Evolutionary conservation across 2,888 invertebrate genomes (phyloP).

Genomic region (Cyclophora punctaria): DNA sequence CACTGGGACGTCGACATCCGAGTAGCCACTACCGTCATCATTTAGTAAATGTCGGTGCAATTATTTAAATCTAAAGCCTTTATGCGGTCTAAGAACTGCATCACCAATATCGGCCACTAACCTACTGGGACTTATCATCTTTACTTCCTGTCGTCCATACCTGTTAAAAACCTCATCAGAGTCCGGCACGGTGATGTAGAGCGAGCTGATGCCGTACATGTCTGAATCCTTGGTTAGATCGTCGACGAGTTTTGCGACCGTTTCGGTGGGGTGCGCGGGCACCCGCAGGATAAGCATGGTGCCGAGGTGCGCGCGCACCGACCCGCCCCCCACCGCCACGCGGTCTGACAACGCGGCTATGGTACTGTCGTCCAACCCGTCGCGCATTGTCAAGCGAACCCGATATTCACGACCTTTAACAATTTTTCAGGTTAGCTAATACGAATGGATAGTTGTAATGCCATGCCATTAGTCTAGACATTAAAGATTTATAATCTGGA

Average conservation of each 20-base stretch:
- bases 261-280: conserved; percentile 42
- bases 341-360: too few relatives aligned
- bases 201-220: conserved; percentile 40
- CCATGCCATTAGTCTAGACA: too few relatives aligned
- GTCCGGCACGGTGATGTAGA: conserved; percentile 53
- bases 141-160: conserved; percentile 20
- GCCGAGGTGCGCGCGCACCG: conserved; percentile 47
- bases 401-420: conserved; percentile 40
- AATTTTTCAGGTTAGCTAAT: too few relatives aligned
- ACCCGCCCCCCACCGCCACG: conserved; percentile 30
- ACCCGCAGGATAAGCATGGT: conserved; percentile 47
- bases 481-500: too few relatives aligned
- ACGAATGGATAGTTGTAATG: too few relatives aligned
- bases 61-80: too few relatives aligned
- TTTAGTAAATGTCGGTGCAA: too few relatives aligned
- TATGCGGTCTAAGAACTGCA: too few relatives aligned
- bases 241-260: conserved; percentile 37
- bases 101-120: too few relatives aligned
- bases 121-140: too few relatives aligned
- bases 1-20: too few relatives aligned
- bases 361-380: conserved; percentile 20
- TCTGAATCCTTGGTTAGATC: conserved; percentile 32
- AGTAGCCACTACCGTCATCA: too few relatives aligned
- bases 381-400: conserved; percentile 42
- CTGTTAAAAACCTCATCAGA: conserved; percentile 54